phyloP scores from a whole-genome alignment of 2,797 vertebrate genomes.

The Zalophus californianus region DNA sequence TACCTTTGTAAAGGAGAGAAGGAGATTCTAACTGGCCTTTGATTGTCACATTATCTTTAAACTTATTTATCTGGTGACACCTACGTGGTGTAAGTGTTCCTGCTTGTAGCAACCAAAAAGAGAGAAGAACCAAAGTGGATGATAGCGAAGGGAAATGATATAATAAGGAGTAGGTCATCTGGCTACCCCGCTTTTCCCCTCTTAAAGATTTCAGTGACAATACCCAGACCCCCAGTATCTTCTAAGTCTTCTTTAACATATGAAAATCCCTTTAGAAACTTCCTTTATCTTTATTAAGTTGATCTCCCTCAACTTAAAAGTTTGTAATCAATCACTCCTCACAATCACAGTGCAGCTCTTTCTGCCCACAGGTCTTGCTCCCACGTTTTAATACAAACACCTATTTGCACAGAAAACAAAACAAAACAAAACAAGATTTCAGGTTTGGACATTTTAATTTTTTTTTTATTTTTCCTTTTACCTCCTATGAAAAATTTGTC shows the following conservation, averaged over 20 bases:
- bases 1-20: conserved; percentile 75
- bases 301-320: not conserved
- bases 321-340: not conserved
- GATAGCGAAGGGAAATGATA: not conserved
- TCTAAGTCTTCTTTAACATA: not conserved
- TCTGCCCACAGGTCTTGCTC: not conserved
- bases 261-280: not conserved
- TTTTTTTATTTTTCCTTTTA: conserved; percentile 66
- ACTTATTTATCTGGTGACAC: conserved; percentile 75
- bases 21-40: conserved; percentile 77
- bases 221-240: not conserved
- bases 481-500: conserved; percentile 60
- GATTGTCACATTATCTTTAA: conserved; percentile 82
- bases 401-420: not conserved
- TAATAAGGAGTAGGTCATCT: conserved; percentile 54
- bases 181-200: conserved; percentile 37
- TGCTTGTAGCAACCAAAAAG: conserved; percentile 71
- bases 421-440: conserved; percentile 14
- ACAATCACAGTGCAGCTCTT: not conserved
- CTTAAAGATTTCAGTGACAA: conserved; percentile 40
- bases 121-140: conserved; percentile 75
- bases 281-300: not conserved
- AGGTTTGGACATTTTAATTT: conserved; percentile 33
- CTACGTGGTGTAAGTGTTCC: conserved; percentile 77
- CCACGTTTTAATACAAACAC: not conserved